Base-by-base conservation (phyloP, 2,888 invertebrate genomes). In the Harmothoe impar region DNA sequence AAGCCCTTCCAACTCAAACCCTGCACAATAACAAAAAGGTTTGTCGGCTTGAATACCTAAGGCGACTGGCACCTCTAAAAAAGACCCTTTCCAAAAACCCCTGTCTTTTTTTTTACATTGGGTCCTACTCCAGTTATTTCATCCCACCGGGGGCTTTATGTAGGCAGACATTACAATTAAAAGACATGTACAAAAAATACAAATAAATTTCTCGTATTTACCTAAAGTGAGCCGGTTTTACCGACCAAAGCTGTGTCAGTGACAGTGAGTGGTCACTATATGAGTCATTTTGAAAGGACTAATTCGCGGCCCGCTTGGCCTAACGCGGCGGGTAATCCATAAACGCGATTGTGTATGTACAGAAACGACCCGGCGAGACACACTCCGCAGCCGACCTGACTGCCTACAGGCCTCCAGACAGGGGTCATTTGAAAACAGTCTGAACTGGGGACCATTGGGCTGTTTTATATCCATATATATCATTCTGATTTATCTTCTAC, bases 51-150 rank as follows among this genome's bases (percentile, higher is more conserved):
- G 86, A 20, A 86, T 52, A 84, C 54, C 43, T 86, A 54, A 33
- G 86, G 54, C 29, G 86, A 54, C 86, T 86, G 20, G 86, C 86
- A 86, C 54, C 86, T 54, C 56, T 86, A 86, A 86, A 33, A 43
- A 86, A 54, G 86, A 86, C 86, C 54, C 31, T 86, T 56, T 86
- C 86, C 86, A 86, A 86, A 86, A 86, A 54, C 86, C 86, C 86
- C 54, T 86, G 54, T 86, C 86, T 86, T 54, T 86, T 52, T 86
- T 54, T 86, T 52, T 54, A 25, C 54, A 29, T 10, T 35, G 81
- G 81, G 33, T 43, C 43, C 33, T 81, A 35, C 35, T 23, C 31
- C 31, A n/a, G n/a, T 43, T 17, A 29, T 86, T 52, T 52, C 7
- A 54, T 56, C 56, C 86, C 86, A 54, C 86, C 86, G 86, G 86